Base-by-base conservation (phyloP, 2,797 vertebrate species). In the Australoheros facetus region DNA sequence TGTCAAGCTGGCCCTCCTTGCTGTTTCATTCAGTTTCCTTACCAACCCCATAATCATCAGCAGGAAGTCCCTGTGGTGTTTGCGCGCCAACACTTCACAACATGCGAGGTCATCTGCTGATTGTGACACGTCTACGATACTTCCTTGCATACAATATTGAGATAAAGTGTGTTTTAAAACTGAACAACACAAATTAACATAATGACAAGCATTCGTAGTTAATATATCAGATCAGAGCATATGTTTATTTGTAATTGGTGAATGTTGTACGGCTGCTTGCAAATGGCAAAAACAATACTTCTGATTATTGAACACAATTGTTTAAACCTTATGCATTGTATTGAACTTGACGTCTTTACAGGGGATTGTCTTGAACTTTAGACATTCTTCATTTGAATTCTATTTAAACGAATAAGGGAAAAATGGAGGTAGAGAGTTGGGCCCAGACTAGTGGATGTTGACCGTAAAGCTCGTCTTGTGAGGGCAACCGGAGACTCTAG, bases 11-110 rank as follows among this genome's bases (percentile, higher is more conserved):
- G 88, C 83, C 64, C 72, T 51, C 42, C 86, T 80, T 34, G 48
- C 82, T 7, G 87, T 89, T 91, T 91, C 86, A 86, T 88, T 92
- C 87, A 90, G 71, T 76, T 62, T 80, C 78, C 77, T 75, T 39
- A 81, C 88, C 86, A 91, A 94, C 88, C 95, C 94, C 73, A 71
- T 95, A 95, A 95, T 96, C 93, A 94, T 60, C 82, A 58, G 74
- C 89, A 95, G 95, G 95, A 95, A 94, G 94, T 94, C 73, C 57
- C 82, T 71, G 87, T 88, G 79, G 23, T 76, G 74, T 88, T 87
- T 89, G 76, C 30, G 77, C 84, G 58, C 86, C 80, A 80, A 74
- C 79, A 86, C 76, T 71, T 45, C 13, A 71, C 81, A 88, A 75
- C 80, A 85, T 51, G 84, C 79, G 85, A 71, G 89, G 81, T 93